phyloP scores from a whole-genome alignment of 2,797 vertebrate genomes.

The Amphiprion clarkii region DNA sequence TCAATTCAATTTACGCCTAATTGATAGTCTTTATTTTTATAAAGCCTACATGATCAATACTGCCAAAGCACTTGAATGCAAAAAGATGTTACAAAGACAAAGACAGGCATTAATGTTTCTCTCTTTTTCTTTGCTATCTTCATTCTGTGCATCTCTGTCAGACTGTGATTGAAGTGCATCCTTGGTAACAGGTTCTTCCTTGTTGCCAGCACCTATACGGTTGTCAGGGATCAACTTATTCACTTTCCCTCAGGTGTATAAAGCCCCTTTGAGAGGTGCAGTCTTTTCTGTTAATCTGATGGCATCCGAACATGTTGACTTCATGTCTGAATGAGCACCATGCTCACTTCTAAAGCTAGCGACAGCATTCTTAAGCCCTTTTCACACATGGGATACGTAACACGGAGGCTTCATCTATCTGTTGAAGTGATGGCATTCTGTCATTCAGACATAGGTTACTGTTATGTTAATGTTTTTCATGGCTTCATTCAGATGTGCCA shows the following conservation, averaged over 20 bases:
- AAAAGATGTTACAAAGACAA: conserved; percentile 3
- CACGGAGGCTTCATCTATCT: no score
- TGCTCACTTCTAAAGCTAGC: no score
- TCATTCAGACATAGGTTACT: no score
- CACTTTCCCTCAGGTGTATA: background rate
- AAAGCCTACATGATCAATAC: conserved; percentile 20
- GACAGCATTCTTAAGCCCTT: no score
- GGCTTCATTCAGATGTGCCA: no score
- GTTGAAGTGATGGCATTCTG: no score
- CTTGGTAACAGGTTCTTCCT: conserved; percentile 34
- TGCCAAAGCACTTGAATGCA: background rate
- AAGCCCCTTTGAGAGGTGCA: no score
- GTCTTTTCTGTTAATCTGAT: no score
- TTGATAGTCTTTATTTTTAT: conserved; percentile 38
- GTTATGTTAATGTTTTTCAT: no score
- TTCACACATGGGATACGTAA: no score
- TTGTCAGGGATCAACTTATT: background rate
- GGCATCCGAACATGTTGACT: no score
- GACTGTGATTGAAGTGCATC: conserved; percentile 36
- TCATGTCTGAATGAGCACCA: no score
- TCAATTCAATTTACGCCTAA: conserved; percentile 12
- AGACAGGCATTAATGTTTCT: conserved; percentile 2
- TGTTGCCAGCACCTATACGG: conserved; percentile 16
- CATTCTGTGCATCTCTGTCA: background rate
- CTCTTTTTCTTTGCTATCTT: conserved; percentile 7